Evolutionary conservation across 2,113 vertebrate genomes (phyloP).

Genomic region (Percina caprodes): DNA sequence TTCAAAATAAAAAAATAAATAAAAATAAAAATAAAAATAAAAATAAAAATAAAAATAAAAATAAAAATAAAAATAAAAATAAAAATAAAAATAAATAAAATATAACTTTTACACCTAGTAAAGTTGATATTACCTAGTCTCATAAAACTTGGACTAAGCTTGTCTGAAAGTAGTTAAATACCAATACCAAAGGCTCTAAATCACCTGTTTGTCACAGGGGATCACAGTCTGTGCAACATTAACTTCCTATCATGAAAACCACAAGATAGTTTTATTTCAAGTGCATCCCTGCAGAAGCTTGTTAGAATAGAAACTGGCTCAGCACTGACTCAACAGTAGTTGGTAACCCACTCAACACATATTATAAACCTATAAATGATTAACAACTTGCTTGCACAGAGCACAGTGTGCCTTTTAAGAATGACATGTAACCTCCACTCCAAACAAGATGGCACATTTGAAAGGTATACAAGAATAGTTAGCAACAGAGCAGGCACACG

Average conservation of each 20-base stretch:
- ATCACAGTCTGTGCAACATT: background rate
- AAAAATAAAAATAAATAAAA: no score
- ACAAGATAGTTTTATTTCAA: background rate
- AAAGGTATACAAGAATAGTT: constrained; percentile 8
- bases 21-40: no score
- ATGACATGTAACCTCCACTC: constrained; percentile 20
- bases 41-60: no score
- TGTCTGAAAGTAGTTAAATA: background rate
- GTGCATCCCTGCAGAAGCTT: background rate
- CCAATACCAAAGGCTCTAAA: background rate
- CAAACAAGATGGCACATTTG: constrained; percentile 17
- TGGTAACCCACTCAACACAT: constrained; percentile 49
- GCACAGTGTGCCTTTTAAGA: constrained; percentile 55
- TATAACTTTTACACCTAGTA: background rate
- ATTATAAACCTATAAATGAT: constrained; percentile 78
- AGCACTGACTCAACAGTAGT: constrained; percentile 15
- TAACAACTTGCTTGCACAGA: constrained; percentile 60
- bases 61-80: no score
- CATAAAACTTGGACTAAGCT: background rate
- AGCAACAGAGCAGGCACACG: no score
- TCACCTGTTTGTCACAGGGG: background rate
- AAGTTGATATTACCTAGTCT: background rate
- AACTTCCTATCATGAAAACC: background rate
- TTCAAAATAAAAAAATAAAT: no score
- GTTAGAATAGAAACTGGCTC: background rate